Conservation (phyloP, 2,888 invertebrate genomes). For the Meteorus cinctellus region DNA sequence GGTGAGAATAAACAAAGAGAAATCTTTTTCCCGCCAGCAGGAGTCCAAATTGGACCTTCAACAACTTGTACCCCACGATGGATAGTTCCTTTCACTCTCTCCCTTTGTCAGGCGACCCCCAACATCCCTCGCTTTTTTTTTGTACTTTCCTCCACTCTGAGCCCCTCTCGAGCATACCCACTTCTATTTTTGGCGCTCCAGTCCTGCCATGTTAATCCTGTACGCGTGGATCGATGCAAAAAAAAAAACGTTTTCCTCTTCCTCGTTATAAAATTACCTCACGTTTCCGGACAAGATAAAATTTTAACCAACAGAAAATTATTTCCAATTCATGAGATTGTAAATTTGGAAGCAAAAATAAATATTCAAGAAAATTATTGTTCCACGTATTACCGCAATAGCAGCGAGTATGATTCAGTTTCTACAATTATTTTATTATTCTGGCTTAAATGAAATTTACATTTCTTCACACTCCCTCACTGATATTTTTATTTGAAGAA, state of each 20-base stretch:
- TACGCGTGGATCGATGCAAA: neutral
- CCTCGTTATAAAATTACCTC: neutral
- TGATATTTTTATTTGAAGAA: too few species aligned
- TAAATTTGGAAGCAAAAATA: too few species aligned
- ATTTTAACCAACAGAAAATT: neutral
- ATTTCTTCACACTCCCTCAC: too few species aligned
- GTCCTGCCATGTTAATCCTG: neutral
- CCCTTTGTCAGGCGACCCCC: neutral
- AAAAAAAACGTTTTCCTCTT: neutral
- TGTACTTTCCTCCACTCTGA: neutral
- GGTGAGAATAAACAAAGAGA: conserved; percentile 13
- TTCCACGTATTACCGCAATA: too few species aligned
- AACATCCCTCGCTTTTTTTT: neutral
- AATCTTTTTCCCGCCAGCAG: conserved; percentile 27
- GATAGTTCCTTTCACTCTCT: neutral
- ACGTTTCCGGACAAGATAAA: neutral
- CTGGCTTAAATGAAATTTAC: too few species aligned
- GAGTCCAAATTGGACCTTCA: neutral
- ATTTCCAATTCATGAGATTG: too few species aligned
- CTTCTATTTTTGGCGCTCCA: neutral
- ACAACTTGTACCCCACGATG: neutral
- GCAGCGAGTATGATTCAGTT: too few species aligned
- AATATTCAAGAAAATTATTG: too few species aligned
- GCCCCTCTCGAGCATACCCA: neutral
- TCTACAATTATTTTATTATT: too few species aligned